A percentile compares a stretch with the other conserved stretches of the same genome.
phyloP scores from a whole-genome alignment of 2,888 invertebrate genomes.

The Cryptus viduatorius region DNA sequence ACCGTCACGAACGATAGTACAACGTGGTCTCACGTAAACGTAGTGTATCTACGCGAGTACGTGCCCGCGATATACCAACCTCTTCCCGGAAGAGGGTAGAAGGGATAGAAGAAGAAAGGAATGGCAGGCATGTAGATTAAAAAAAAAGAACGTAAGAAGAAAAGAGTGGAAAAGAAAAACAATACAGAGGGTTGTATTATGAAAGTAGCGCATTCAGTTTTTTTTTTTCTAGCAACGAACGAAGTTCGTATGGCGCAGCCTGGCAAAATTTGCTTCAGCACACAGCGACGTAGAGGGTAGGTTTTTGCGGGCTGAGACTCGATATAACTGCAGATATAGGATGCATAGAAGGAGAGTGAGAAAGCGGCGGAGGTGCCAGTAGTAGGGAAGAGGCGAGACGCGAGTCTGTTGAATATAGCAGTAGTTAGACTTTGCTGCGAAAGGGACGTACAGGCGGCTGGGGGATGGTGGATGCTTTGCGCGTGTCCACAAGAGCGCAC shows the following conservation, averaged over 20 bases:
- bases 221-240: slow-evolving; percentile 49
- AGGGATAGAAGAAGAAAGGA: slow-evolving; percentile 34
- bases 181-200: slow-evolving; percentile 48
- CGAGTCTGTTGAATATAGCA: slow-evolving; percentile 32
- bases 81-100: slow-evolving; percentile 9
- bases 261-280: slow-evolving; percentile 68
- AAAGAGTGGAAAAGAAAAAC: slow-evolving; percentile 40
- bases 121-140: slow-evolving; percentile 44
- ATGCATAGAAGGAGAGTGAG: slow-evolving; percentile 18
- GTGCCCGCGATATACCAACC: slow-evolving; percentile 65
- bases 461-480: slow-evolving; percentile 39
- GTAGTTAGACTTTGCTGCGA: slow-evolving; percentile 45
- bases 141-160: slow-evolving; percentile 47
- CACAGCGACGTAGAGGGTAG: slow-evolving; percentile 26
- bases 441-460: background rate
- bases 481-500: slow-evolving; percentile 27
- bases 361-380: background rate
- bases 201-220: slow-evolving; percentile 58
- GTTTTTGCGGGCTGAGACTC: slow-evolving; percentile 19
- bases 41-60: slow-evolving; percentile 65
- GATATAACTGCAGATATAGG: slow-evolving; percentile 38
- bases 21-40: slow-evolving; percentile 66
- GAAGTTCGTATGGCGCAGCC: slow-evolving; percentile 56
- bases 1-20: slow-evolving; percentile 13
- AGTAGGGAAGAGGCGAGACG: slow-evolving; percentile 1